A percentile compares a stretch with the other conserved stretches of the same genome.
These are phyloP conservation scores for Lissonota sp. DNA, from an alignment of 2,888 invertebrate genomes.

Conservation along the genomic window DNA sequence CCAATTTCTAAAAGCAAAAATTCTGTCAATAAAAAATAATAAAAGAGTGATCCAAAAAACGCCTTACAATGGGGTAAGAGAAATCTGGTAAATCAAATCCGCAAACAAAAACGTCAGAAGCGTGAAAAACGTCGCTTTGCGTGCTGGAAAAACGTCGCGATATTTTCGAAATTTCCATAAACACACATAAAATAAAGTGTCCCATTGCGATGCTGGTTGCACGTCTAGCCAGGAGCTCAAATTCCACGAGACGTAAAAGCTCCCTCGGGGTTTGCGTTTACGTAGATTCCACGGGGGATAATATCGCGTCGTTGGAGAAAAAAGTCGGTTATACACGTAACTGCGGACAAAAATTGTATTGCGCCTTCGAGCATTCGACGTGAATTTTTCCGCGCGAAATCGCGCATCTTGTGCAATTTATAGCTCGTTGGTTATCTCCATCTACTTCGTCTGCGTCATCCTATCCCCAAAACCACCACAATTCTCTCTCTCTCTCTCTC, in stretches of 20 bases:
- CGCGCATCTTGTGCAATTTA: conserved; percentile 20
- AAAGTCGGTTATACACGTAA: conserved; percentile 33
- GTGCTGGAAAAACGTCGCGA: conserved; percentile 11
- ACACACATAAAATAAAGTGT: background rate
- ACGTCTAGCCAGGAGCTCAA: conserved; percentile 5
- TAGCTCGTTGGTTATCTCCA: conserved; percentile 16
- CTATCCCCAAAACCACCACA: background rate
- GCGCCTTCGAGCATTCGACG: conserved; percentile 20
- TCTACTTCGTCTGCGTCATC: background rate
- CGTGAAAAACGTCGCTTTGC: too few relatives aligned
- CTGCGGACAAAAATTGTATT: conserved; percentile 13
- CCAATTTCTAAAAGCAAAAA: too few relatives aligned
- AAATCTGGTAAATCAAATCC: too few relatives aligned
- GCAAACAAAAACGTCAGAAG: too few relatives aligned
- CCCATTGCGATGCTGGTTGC: too few relatives aligned
- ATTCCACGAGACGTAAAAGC: too few relatives aligned
- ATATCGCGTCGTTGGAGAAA: conserved; percentile 29
- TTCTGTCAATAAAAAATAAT: too few relatives aligned
- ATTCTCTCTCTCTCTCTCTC: background rate
- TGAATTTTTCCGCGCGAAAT: conserved; percentile 30
- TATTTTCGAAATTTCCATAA: conserved; percentile 35
- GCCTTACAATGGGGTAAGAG: too few relatives aligned
- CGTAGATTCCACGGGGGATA: conserved; percentile 36
- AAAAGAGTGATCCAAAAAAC: too few relatives aligned
- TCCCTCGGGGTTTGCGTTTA: conserved; percentile 2